phyloP scores from a whole-genome alignment of 2,888 invertebrate species.

The Phrixothrix hirtus region DNA sequence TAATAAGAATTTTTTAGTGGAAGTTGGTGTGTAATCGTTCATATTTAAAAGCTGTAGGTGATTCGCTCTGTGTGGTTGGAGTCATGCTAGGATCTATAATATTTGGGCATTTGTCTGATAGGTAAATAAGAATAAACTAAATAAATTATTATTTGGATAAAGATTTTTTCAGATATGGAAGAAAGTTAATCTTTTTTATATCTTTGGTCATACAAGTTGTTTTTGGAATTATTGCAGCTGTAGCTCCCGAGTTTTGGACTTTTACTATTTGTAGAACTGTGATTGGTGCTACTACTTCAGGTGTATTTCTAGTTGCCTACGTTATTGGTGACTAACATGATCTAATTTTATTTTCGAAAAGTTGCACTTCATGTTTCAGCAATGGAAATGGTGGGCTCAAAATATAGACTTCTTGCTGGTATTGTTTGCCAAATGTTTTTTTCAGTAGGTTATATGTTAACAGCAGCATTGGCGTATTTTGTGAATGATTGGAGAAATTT shows the following conservation, averaged over 20 bases:
- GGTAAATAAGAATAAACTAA: constrained; percentile 41
- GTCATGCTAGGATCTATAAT: constrained; percentile 72
- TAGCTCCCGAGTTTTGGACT: constrained; percentile 70
- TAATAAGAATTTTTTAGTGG: constrained; percentile 67
- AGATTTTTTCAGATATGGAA: constrained; percentile 61
- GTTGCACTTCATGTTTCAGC: constrained; percentile 48
- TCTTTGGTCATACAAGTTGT: constrained; percentile 71
- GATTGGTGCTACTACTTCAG: constrained; percentile 75
- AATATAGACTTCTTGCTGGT: constrained; percentile 69
- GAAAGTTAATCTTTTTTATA: constrained; percentile 72
- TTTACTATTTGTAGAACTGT: constrained; percentile 68
- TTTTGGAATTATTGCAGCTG: constrained; percentile 67
- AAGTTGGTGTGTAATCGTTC: constrained; percentile 68
- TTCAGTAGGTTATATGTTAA: constrained; percentile 71
- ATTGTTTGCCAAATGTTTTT: constrained; percentile 76
- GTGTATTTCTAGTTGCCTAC: constrained; percentile 77
- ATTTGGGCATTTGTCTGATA: constrained; percentile 74
- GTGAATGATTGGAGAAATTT: constrained; percentile 71
- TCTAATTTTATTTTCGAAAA: not conserved
- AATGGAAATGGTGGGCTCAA: constrained; percentile 73
- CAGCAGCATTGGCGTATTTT: constrained; percentile 68
- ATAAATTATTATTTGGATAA: not conserved
- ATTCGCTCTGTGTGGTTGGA: constrained; percentile 72
- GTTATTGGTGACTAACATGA: constrained; percentile 65
- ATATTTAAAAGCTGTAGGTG: constrained; percentile 66